These are phyloP conservation scores for Eupithecia abbreviata DNA, from an alignment of 2,888 invertebrate genomes.

Conservation along the genomic window DNA sequence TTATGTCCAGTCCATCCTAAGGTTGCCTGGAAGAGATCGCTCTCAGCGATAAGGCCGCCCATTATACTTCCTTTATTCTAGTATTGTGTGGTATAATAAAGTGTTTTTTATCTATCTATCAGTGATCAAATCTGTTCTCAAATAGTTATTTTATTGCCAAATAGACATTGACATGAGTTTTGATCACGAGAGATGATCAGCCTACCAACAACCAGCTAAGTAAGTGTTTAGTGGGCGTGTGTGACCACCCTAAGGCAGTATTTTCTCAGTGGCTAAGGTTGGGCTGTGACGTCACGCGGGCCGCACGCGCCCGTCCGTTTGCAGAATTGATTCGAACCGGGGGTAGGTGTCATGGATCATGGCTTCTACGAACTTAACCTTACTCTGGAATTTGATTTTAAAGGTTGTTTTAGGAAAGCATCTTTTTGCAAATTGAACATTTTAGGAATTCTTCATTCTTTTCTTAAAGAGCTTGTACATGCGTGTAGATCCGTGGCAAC, in stretches of 20 bases:
- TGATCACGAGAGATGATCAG: too few species aligned
- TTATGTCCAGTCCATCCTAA: too few species aligned
- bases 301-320: constrained; percentile 13
- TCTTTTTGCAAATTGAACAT: too few species aligned
- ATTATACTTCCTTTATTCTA: too few species aligned
- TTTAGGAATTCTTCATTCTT: too few species aligned
- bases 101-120: too few species aligned
- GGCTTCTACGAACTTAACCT: not conserved
- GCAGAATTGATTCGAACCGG: constrained; percentile 30
- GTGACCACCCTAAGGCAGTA: constrained; percentile 1
- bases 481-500: not conserved
- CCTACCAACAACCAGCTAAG: not conserved
- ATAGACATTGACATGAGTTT: not conserved
- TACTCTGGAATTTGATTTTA: not conserved
- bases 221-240: not conserved
- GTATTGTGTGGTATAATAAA: too few species aligned
- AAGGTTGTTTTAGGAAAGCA: too few species aligned
- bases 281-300: constrained; percentile 24
- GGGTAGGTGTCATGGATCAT: constrained; percentile 1
- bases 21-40: too few species aligned
- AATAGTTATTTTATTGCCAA: too few species aligned
- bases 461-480: not conserved
- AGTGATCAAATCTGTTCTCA: too few species aligned
- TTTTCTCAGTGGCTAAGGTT: constrained; percentile 25
- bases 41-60: too few species aligned